phyloP scores from a whole-genome alignment of 2,113 vertebrate species.

The Nesospiza acunhae region DNA sequence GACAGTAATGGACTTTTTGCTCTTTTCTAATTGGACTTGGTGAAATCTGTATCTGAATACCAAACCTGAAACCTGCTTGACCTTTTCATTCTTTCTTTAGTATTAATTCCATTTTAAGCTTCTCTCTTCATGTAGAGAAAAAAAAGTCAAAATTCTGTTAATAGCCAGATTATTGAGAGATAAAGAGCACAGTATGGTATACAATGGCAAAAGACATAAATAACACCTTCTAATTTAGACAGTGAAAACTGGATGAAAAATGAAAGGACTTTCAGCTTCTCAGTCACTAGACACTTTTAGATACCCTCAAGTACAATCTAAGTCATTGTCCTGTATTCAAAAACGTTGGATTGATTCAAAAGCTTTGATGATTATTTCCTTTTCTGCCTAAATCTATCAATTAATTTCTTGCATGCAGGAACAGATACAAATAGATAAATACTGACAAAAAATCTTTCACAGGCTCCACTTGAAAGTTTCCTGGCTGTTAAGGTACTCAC shows the following conservation, averaged over 20 bases:
- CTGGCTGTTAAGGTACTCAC: neutral
- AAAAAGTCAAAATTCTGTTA: neutral
- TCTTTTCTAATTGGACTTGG: constrained; percentile 17
- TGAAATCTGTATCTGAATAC: constrained; percentile 7
- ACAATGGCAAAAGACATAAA: neutral
- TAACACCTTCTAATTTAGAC: neutral
- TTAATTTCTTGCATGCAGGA: neutral
- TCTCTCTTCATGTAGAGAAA: neutral
- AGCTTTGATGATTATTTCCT: neutral
- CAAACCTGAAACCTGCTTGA: neutral
- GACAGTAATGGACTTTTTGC: neutral
- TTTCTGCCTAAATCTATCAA: neutral
- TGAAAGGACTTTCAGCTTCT: neutral
- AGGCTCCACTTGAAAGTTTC: neutral
- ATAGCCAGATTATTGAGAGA: neutral
- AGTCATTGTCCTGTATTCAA: neutral
- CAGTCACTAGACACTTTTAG: neutral
- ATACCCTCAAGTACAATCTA: neutral
- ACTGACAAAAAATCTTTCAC: neutral
- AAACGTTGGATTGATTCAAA: neutral
- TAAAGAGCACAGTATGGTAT: neutral
- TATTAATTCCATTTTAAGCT: constrained; percentile 3
- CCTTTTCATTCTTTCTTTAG: neutral
- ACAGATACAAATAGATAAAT: neutral
- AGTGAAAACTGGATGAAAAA: neutral